Evolutionary conservation across 1,140 invertebrate species (phyloP), one percentile per base, ranked within the genome.

Genomic region (Atta colombica): DNA sequence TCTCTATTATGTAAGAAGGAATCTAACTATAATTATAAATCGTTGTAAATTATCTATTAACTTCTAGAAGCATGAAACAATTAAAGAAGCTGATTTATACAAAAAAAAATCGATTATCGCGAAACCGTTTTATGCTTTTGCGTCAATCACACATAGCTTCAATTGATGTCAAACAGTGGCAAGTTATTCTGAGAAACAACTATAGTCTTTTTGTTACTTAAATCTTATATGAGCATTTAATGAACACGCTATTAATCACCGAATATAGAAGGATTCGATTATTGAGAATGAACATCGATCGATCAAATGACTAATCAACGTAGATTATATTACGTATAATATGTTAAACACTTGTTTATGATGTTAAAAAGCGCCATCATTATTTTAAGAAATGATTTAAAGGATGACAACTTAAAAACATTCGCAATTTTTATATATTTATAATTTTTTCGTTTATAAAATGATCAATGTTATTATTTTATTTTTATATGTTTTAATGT

Each of bases 381-480:
- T 25, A 51, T 82, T 49, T 74, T 49, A 60, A 49, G 14, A 82
- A 81, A 81, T 78, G 0, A 78, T 28, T 51, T 51, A n/a, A 66
- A 66, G 10, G 8, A 66, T 25, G 14, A 65, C 1, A 65, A 1
- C 7, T 66, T 31, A 8, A 49, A 77, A 31, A 63, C n/a, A 0
- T 61, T 77, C 16, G n/a, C 12, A 53, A 39, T 69, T 68, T 80
- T 39, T 53, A 39, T 25, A 18, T 49, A 51, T n/a, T n/a, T n/a
- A n/a, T n/a, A 66, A 66, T 16, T 63, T 14, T 63, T 31, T 49
- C 3, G 21, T 51, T 69, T 28, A n/a, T 51, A 25, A 25, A 25
- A 2, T 45, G 5, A 65, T 65, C 4, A 21, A 51, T 10, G 3
- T 28, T 58, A 45, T 25, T 68, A 28, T 81, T 31, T 81, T 28